A percentile compares a stretch with the other conserved stretches of the same genome.
Evolutionary conservation across 1,140 invertebrate species (phyloP).

Genomic region (Leptopilina boulardi): DNA sequence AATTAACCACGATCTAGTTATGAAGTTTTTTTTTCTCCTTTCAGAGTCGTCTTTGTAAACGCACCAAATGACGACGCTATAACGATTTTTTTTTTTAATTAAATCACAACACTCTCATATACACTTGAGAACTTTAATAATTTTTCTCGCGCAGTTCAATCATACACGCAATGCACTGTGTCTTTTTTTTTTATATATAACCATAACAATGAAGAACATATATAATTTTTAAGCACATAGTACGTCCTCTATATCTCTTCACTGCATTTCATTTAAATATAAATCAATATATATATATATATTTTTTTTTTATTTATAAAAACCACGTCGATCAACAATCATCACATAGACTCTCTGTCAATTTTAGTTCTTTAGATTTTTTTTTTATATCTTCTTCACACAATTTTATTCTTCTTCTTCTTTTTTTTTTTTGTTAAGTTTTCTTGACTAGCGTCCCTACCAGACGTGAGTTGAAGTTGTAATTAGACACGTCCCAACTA

Average conservation of each 20-base stretch:
- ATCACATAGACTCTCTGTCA: conserved; percentile 17
- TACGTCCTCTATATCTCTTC: conserved; percentile 8
- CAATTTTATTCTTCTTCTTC: neutral
- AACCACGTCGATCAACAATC: conserved; percentile 35
- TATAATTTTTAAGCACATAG: conserved; percentile 19
- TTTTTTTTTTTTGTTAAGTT: conserved; percentile 27
- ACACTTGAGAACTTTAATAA: neutral
- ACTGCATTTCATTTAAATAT: conserved; percentile 34
- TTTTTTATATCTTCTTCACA: neutral
- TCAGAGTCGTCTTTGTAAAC: neutral
- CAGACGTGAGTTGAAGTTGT: conserved; percentile 1
- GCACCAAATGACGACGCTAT: neutral
- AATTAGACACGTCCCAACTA: conserved; percentile 56
- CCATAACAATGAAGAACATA: conserved; percentile 46
- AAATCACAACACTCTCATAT: conserved; percentile 31
- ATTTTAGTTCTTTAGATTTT: conserved; percentile 1
- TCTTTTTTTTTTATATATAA: conserved; percentile 36
- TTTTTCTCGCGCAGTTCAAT: neutral
- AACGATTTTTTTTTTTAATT: conserved; percentile 2
- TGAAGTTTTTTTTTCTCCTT: neutral
- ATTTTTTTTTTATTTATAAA: conserved; percentile 37
- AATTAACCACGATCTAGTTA: conserved; percentile 27
- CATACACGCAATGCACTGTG: conserved; percentile 1
- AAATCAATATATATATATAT: conserved; percentile 2
- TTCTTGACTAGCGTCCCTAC: conserved; percentile 56